A percentile compares a stretch with the other conserved stretches of the same genome.
phyloP scores from a whole-genome alignment of 2,113 vertebrate genomes.

The Ochotona curzoniae region DNA sequence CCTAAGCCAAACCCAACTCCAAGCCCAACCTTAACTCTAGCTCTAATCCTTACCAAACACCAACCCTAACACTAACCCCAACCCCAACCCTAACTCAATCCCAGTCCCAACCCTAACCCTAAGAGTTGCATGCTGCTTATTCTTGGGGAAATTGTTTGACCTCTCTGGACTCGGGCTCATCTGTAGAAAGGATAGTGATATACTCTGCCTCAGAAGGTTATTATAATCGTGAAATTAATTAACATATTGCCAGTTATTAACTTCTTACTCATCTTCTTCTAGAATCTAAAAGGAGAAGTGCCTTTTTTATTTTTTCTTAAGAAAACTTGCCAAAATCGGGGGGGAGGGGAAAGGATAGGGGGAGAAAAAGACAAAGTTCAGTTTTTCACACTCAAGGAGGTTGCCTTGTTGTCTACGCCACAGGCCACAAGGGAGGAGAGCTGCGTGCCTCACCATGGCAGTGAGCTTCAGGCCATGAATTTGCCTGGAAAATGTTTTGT shows the following conservation, averaged over 20 bases:
- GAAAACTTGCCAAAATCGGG: neutral
- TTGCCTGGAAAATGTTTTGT: constrained; percentile 47
- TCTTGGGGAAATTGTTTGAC: neutral
- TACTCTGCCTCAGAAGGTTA: neutral
- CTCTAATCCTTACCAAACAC: too few species aligned
- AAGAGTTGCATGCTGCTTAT: neutral
- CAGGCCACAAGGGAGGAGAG: neutral
- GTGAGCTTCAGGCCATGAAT: constrained; percentile 45
- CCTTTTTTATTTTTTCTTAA: neutral
- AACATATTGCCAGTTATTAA: neutral
- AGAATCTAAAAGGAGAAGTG: neutral
- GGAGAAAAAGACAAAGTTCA: neutral
- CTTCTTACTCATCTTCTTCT: neutral
- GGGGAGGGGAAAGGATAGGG: too few species aligned
- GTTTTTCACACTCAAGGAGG: constrained; percentile 9
- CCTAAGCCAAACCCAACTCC: too few species aligned
- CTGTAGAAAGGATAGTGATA: neutral
- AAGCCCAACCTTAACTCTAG: neutral
- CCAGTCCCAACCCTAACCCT: neutral
- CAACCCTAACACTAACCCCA: too few species aligned
- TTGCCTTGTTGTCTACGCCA: neutral
- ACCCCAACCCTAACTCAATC: too few species aligned
- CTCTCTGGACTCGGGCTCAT: neutral
- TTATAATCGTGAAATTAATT: neutral
- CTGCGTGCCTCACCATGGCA: neutral